Percentiles rank a stretch among this genome's conserved stretches.
Conservation (phyloP, 2,113 vertebrate species). For the Scomber colias region DNA sequence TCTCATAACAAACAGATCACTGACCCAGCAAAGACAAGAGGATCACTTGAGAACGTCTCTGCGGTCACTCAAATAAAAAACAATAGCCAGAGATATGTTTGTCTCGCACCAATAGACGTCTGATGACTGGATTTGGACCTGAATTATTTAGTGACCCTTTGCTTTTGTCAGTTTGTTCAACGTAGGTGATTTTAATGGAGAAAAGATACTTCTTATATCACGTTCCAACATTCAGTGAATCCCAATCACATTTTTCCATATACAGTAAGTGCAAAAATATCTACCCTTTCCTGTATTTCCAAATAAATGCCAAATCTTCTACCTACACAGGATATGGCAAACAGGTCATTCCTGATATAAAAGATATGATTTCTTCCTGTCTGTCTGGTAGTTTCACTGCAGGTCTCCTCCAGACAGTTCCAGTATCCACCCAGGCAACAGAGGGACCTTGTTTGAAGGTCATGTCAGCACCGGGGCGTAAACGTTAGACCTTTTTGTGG, state of each 20-base stretch:
- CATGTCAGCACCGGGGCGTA: constrained; percentile 81
- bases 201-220: constrained; percentile 47
- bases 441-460: constrained; percentile 84
- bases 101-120: constrained; percentile 32
- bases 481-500: constrained; percentile 87
- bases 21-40: constrained; percentile 56
- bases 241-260: constrained; percentile 50
- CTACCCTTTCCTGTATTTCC: constrained; percentile 55
- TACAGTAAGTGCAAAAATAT: constrained; percentile 59
- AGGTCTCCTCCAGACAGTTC: constrained; percentile 75
- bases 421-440: constrained; percentile 75
- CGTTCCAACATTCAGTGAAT: constrained; percentile 51
- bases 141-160: constrained; percentile 66
- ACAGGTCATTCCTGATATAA: constrained; percentile 70
- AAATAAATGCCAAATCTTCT: constrained; percentile 71
- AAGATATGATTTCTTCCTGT: constrained; percentile 80
- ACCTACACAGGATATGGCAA: constrained; percentile 65
- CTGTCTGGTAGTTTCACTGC: constrained; percentile 70
- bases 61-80: constrained; percentile 63
- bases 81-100: constrained; percentile 35
- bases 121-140: constrained; percentile 55
- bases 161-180: constrained; percentile 55
- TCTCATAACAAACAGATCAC: constrained; percentile 76
- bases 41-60: constrained; percentile 56
- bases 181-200: constrained; percentile 50